Base-by-base conservation (phyloP, 2,113 vertebrate species). In the Porphyrio hochstetteri region DNA sequence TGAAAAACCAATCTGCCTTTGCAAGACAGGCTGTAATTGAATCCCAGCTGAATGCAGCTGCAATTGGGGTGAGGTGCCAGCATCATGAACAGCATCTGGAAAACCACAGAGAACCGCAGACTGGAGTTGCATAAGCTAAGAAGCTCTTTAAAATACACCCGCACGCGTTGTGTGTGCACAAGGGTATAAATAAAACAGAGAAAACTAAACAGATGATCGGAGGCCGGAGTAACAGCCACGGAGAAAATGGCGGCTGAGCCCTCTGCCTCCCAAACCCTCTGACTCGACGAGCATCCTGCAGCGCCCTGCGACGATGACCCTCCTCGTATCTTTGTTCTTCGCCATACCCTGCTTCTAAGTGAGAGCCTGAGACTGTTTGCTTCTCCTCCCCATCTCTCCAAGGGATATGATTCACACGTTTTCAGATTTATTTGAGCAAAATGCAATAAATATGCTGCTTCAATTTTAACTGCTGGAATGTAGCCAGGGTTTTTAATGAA, bases 351-450 rank as follows among this genome's bases (percentile, higher is more conserved):
- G 13, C 95, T 96, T 91, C 94, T 31, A 67, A 95, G 96, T 33
- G 56, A 70, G 74, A 96, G 96, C 97, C 96, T 16, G 28, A 96
- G 96, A 97, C 96, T 98, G 97, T 98, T 98, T 98, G 94, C 96
- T 97, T 95, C 98, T 97, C 93, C 97, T 93, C 63, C 94, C 90
- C 97, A 86, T 97, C 98, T 98, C 98, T 98, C 98, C 89, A 33
- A 99, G 98, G 99, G 98, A 99, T 99, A 99, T 99, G 99, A 99
- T 99, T 99, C 99, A 99, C 99, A 99, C 98, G 74, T 98, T 99
- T 99, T 99, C 97, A 98, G 99, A 99, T 99, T 99, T 99, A 99
- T 99, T 99, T 99, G 98, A 99, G 99, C 99, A 98, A 99, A 99
- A 99, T 97, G 98, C 98, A 98, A 98, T 99, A 99, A 99, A 99